A percentile compares a stretch with the other conserved stretches of the same genome.
phyloP scores from a whole-genome alignment of 64 coral and sea anemone species.

The Pocillopora verrucosa region DNA sequence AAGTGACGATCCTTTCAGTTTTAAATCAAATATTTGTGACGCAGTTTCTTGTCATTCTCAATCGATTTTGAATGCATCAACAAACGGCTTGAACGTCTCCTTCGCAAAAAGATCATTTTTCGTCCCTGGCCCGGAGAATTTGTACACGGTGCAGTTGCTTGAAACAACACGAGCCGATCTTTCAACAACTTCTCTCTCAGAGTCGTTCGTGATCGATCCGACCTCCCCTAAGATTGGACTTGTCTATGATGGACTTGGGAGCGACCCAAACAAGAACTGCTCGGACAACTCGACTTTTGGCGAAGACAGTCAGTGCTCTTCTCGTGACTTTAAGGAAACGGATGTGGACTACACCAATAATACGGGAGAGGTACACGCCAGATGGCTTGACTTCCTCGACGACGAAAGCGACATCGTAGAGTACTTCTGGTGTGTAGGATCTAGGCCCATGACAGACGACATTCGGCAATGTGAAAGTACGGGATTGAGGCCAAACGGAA shows the following conservation, averaged over 20 bases:
- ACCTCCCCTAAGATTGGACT: constrained; percentile 61
- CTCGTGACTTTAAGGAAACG: constrained; percentile 73
- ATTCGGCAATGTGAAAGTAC: constrained; percentile 75
- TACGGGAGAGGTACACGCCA: constrained; percentile 60
- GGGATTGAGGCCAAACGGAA: constrained; percentile 63
- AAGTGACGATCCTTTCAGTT: not conserved
- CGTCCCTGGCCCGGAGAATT: constrained; percentile 30
- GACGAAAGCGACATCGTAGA: constrained; percentile 76
- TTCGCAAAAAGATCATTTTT: constrained; percentile 37
- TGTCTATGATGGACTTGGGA: constrained; percentile 83
- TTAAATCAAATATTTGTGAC: constrained; percentile 48
- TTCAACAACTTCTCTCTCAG: constrained; percentile 54
- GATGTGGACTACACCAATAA: constrained; percentile 81
- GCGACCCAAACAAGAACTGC: constrained; percentile 68
- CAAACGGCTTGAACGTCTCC: constrained; percentile 1
- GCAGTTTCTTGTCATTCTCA: not conserved
- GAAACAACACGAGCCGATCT: constrained; percentile 57
- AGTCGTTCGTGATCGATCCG: constrained; percentile 68
- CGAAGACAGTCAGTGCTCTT: constrained; percentile 87
- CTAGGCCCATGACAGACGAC: constrained; percentile 74
- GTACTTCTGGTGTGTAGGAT: constrained; percentile 90
- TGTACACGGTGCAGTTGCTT: constrained; percentile 59
- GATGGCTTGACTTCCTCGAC: constrained; percentile 84
- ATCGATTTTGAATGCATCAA: not conserved
- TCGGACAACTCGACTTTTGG: constrained; percentile 76